Conservation (phyloP, 2,888 invertebrate genomes). For the Lutraria lutraria region DNA sequence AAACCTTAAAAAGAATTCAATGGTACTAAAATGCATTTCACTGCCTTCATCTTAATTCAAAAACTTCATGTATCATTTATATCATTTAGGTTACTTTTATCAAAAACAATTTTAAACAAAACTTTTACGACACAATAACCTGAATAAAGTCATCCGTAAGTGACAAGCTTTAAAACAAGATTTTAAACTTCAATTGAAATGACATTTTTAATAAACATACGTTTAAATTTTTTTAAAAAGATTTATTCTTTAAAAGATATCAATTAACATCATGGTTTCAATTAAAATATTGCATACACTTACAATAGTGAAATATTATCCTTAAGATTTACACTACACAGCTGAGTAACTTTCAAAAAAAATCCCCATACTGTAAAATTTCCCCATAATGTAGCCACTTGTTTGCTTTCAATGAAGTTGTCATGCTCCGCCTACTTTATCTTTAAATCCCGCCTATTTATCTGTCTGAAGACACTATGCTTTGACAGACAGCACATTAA, state of each 20-base stretch:
- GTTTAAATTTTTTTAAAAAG: background rate
- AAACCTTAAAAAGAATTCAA: too few species aligned
- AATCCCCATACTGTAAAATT: conserved; percentile 46
- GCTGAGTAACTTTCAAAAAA: conserved; percentile 53
- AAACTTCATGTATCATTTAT: too few species aligned
- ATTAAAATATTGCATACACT: conserved; percentile 33
- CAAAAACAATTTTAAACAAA: too few species aligned
- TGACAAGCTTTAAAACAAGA: background rate
- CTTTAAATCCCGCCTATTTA: conserved; percentile 48
- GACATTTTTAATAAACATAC: background rate
- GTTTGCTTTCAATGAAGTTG: conserved; percentile 46
- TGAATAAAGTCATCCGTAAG: too few species aligned
- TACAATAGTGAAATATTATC: conserved; percentile 53
- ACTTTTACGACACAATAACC: too few species aligned
- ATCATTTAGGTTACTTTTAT: too few species aligned
- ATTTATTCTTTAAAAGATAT: background rate
- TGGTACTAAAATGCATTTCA: too few species aligned
- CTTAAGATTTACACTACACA: conserved; percentile 38
- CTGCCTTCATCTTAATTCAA: too few species aligned
- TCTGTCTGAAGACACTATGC: conserved; percentile 49
- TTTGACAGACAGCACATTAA: conserved; percentile 42
- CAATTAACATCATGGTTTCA: conserved; percentile 15
- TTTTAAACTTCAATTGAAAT: background rate
- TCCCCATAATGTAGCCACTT: conserved; percentile 50
- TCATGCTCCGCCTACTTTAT: conserved; percentile 45